Conservation (phyloP, 2,113 vertebrate genomes). For the Callospermophilus lateralis region DNA sequence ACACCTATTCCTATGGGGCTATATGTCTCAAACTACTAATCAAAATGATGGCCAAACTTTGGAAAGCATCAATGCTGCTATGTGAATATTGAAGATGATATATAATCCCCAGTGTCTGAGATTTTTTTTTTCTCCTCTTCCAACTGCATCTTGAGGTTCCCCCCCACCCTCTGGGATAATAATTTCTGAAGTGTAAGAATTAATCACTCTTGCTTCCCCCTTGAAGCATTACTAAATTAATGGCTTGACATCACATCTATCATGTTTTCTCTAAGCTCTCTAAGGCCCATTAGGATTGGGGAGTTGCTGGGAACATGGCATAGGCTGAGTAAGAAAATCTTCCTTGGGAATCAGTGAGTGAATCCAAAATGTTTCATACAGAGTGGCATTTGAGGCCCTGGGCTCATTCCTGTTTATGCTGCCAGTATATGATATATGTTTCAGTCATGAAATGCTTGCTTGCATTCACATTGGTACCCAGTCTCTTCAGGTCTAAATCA, state of each 20-base stretch:
- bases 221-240: constrained; percentile 67
- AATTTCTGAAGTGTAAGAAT: constrained; percentile 70
- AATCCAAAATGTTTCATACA: constrained; percentile 35
- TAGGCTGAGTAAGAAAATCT: constrained; percentile 41
- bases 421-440: constrained; percentile 52
- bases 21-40: not conserved
- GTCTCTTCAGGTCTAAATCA: constrained; percentile 55
- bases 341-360: constrained; percentile 44
- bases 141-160: not conserved
- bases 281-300: constrained; percentile 62
- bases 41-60: constrained; percentile 53
- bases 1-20: constrained; percentile 41
- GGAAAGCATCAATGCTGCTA: not conserved
- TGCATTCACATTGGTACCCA: not conserved
- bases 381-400: not conserved
- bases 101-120: not conserved
- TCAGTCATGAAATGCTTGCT: constrained; percentile 32
- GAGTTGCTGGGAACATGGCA: constrained; percentile 30
- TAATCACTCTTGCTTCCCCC: constrained; percentile 63
- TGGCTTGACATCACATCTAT: constrained; percentile 66
- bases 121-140: not conserved
- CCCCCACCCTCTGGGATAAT: not conserved
- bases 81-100: constrained; percentile 35
- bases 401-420: constrained; percentile 48
- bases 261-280: constrained; percentile 63